Base-by-base conservation (phyloP, 2,797 vertebrate genomes). In the Lerista edwardsae region DNA sequence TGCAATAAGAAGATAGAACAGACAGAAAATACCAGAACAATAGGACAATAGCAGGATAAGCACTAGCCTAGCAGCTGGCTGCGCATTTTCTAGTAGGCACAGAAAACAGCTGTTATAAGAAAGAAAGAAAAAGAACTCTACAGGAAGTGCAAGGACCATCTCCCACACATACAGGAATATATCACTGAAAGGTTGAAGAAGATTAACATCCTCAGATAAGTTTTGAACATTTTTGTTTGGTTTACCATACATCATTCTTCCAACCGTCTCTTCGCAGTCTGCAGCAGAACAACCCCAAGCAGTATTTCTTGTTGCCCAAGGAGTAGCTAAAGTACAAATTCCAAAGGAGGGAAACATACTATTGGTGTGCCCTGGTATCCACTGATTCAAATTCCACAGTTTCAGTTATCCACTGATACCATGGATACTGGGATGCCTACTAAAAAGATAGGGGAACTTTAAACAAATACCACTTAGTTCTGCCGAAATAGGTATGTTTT, bases 11-110 rank as follows among this genome's bases (percentile, higher is more conserved):
- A 31, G 39, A 72, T 39, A 80, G 17, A 11, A 21, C 23, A 73
- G 41, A 72, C 65, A 73, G 14, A 4, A 11, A 82, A 75, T 34
- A 75, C n/a, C 47, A 36, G n/a, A 64, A 84, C 75, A 84, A 69
- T 71, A 11, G 55, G n/a, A 47, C 75, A 84, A 73, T 36, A 62
- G 69, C 41, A 84, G 59, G 10, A 77, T 69, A 69, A 29, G 31
- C 6, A 68, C 21, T 44, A 51, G n/a, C 17, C 67, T 27, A 57
- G 31, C 34, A 75, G 31, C 31, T 65, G 44, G 17, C 39, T 39
- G 51, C 72, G 57, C 44, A 79, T 10, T 73, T 57, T 79, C 57
- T 39, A 23, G 34, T 25, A 55, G 12, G 55, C 27, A 74, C 21
- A 71, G 29, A 65, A 79, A 80, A 74, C 12, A 44, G 31, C 47